phyloP scores from a whole-genome alignment of 2,888 invertebrate genomes.

The Tenthredo notha region DNA sequence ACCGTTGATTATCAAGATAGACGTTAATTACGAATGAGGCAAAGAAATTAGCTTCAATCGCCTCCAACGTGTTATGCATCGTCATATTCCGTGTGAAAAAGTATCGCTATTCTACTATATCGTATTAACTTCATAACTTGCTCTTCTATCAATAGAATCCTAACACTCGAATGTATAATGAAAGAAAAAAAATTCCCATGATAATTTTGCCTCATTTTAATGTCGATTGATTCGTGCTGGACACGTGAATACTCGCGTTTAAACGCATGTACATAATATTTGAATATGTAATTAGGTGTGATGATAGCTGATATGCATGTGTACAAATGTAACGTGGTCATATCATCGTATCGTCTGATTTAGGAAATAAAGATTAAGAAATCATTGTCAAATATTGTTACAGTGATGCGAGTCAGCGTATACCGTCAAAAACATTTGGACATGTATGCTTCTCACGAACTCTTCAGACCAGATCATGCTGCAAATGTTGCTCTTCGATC shows the following conservation, averaged over 20 bases:
- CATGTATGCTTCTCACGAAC: conserved; percentile 91
- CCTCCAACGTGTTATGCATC: not conserved
- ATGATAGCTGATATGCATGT: not conserved
- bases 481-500: conserved; percentile 91
- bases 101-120: not conserved
- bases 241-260: conserved; percentile 1
- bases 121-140: not conserved
- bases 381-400: conserved; percentile 63
- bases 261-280: not conserved
- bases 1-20: not conserved
- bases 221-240: not conserved
- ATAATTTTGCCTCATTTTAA: not conserved
- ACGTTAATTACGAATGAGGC: not conserved
- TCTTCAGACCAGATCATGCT: conserved; percentile 92
- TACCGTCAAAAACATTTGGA: conserved; percentile 92
- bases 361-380: not conserved
- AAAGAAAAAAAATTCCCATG: not conserved
- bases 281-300: not conserved
- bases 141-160: not conserved
- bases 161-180: not conserved
- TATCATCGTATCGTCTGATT: not conserved
- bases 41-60: not conserved
- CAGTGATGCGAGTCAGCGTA: conserved; percentile 96
- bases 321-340: not conserved
- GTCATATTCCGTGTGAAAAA: not conserved